Conservation (phyloP, 2,797 vertebrate genomes). For the Sarcoramphus papa region DNA sequence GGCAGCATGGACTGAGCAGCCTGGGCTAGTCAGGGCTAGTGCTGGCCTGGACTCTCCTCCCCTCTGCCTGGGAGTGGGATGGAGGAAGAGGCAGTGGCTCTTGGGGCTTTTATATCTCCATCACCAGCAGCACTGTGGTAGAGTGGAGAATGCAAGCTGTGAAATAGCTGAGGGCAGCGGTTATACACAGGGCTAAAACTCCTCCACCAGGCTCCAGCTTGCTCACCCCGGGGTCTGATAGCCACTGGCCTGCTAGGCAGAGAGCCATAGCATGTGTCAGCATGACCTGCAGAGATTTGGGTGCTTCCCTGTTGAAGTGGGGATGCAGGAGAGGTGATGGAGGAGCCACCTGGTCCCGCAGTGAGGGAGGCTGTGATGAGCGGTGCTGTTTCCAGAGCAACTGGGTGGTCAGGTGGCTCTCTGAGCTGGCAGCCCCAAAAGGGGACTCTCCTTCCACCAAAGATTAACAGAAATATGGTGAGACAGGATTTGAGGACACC, state of each 20-base stretch:
- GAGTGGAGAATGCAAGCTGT: neutral
- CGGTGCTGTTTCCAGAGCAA: neutral
- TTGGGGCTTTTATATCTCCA: neutral
- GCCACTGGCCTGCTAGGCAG: neutral
- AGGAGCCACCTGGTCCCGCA: neutral
- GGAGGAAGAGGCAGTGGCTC: neutral
- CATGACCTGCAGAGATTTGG: neutral
- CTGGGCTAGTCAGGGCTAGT: neutral
- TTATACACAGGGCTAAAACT: neutral
- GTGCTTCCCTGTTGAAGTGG: neutral
- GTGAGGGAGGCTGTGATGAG: neutral
- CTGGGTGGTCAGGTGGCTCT: neutral
- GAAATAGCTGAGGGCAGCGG: neutral
- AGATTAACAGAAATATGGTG: neutral
- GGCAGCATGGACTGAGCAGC: neutral
- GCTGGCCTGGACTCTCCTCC: neutral
- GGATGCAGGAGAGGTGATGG: neutral
- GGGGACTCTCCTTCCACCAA: neutral
- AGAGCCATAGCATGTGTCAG: neutral
- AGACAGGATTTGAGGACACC: neutral
- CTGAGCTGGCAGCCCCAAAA: neutral
- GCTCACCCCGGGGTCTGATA: neutral
- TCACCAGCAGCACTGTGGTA: neutral
- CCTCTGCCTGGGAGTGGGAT: neutral
- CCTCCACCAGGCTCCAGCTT: neutral